These are phyloP conservation scores for Maniola hyperantus DNA, from an alignment of 2,888 invertebrate genomes.

Conservation along the genomic window DNA sequence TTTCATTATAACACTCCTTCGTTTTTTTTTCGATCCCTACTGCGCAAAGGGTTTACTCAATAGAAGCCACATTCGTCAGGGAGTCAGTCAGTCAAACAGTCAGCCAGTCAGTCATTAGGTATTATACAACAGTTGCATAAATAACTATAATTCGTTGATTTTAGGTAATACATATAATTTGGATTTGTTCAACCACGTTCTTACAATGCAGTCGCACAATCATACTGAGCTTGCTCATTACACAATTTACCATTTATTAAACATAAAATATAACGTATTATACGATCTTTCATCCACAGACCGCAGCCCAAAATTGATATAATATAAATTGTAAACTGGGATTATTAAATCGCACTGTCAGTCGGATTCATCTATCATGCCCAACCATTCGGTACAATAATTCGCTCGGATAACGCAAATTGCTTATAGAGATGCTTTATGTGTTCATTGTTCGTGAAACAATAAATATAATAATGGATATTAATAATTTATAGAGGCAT, in stretches of 20 bases:
- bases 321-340: conserved; percentile 19
- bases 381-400: conserved; percentile 44
- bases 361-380: conserved; percentile 45
- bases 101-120: no score
- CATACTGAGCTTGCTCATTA: neutral
- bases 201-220: no score
- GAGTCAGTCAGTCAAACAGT: no score
- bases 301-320: conserved; percentile 22
- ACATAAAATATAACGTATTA: conserved; percentile 3
- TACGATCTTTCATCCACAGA: conserved; percentile 9
- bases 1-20: no score
- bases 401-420: conserved; percentile 66
- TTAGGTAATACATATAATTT: neutral
- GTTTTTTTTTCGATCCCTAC: no score
- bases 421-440: conserved; percentile 75
- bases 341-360: conserved; percentile 36
- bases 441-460: conserved; percentile 71
- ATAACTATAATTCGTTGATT: no score
- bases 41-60: no score
- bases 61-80: no score
- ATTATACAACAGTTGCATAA: no score
- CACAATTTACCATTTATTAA: neutral
- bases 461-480: conserved; percentile 61
- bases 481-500: conserved; percentile 46
- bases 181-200: neutral